Percentiles rank a stretch among this genome's conserved stretches.
Conservation (phyloP, 2,797 vertebrate species). For the Eulemur rubriventer region DNA sequence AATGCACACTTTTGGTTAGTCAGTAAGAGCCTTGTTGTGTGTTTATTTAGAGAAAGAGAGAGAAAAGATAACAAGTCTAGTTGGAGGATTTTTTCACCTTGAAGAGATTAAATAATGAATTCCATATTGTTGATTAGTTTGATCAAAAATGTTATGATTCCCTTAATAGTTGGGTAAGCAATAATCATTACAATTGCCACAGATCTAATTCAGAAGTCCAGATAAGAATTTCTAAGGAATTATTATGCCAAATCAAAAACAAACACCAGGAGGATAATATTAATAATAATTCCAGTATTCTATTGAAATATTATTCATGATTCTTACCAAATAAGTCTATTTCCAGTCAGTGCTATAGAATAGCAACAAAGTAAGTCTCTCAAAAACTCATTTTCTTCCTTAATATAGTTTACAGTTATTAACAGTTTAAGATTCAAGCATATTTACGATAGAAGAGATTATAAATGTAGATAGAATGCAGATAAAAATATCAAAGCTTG, state of each 20-base stretch:
- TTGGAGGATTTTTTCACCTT: not conserved
- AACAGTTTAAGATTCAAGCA: not conserved
- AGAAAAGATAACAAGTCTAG: not conserved
- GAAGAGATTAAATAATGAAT: constrained; percentile 2
- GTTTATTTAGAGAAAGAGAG: not conserved
- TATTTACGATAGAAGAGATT: not conserved
- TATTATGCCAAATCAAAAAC: constrained; percentile 14
- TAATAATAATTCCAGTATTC: not conserved
- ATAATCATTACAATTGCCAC: not conserved
- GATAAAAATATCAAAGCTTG: not conserved
- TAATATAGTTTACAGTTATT: not conserved
- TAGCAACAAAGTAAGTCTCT: not conserved
- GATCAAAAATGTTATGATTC: constrained; percentile 15
- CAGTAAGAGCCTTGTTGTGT: not conserved
- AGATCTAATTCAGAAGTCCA: not conserved
- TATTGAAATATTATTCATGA: not conserved
- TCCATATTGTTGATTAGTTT: not conserved
- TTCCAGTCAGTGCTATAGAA: not conserved
- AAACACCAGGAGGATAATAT: not conserved
- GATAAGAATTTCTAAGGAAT: not conserved
- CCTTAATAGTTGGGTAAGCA: not conserved
- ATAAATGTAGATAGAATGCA: not conserved
- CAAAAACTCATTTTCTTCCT: not conserved
- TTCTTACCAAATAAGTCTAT: not conserved
- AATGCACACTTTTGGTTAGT: not conserved